A percentile compares a stretch with the other conserved stretches of the same genome.
Conservation (phyloP, 2,113 vertebrate species). For the human (Homo sapiens) region GRCh38 chr12:123143501-123144000, state of each 20-base stretch:
- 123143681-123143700: rapidly evolving
- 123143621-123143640: background rate
- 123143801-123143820: background rate
- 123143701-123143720: rapidly evolving
- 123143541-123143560: background rate
- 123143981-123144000: rapidly evolving
- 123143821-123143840: background rate
- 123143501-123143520: background rate
- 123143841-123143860: background rate
- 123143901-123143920: rapidly evolving
- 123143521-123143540: background rate
- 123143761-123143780: background rate
- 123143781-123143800: background rate
- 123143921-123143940: background rate
- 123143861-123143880: background rate
- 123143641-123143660: background rate
- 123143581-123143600: background rate
- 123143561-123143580: background rate
- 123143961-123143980: background rate
- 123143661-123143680: background rate
- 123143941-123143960: rapidly evolving
- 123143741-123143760: background rate
- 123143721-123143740: background rate
- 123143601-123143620: background rate
- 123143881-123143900: background rate